Conservation (phyloP, 2,888 invertebrate genomes). For the Rhyacophila evoluta region DNA sequence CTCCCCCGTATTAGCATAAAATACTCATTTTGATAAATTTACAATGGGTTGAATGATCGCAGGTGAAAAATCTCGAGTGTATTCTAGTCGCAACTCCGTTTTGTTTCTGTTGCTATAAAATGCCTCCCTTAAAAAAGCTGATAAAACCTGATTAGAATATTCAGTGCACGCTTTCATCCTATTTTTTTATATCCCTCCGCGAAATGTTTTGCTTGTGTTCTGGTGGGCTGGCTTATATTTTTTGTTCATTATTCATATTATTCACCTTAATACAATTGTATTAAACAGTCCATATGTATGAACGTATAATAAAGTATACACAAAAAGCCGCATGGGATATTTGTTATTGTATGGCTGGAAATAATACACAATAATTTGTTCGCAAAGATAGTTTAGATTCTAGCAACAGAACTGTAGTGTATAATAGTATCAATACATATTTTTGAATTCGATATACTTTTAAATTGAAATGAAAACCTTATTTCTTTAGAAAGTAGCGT, state of each 20-base stretch:
- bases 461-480: no score
- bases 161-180: constrained; percentile 9
- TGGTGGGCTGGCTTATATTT: not conserved
- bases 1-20: not conserved
- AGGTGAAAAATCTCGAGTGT: constrained; percentile 21
- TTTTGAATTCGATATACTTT: no score
- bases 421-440: no score
- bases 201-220: not conserved
- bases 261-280: not conserved
- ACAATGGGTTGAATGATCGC: constrained; percentile 6
- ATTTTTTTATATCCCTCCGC: constrained; percentile 15
- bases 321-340: no score
- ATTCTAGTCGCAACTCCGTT: constrained; percentile 9
- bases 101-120: constrained; percentile 22
- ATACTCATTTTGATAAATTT: constrained; percentile 6
- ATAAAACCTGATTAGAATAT: constrained; percentile 29
- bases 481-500: no score
- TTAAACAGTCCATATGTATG: not conserved
- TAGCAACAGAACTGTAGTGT: no score
- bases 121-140: not conserved
- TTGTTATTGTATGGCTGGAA: no score
- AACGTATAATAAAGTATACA: no score
- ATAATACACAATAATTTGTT: no score
- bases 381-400: no score
- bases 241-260: not conserved